Base-by-base conservation (phyloP, 2,797 vertebrate species). In the Hylomyscus alleni region DNA sequence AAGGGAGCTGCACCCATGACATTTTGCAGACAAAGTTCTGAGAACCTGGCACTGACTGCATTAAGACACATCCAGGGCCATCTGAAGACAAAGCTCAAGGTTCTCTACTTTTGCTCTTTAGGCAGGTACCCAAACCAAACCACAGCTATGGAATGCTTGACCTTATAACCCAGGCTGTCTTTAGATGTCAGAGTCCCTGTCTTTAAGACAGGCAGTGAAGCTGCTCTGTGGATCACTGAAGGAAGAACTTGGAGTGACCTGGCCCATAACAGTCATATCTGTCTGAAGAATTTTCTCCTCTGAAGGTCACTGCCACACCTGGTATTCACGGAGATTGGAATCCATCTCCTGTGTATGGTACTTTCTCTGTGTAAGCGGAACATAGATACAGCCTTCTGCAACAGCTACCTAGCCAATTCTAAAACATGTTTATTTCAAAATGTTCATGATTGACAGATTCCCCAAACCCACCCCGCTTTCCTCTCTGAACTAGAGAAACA, bases 31-130 rank as follows among this genome's bases (percentile, higher is more conserved):
- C 1, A 6, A 86, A 65, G 62, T 67, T 91, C 87, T 52, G n/a
- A 91, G 78, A 90, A 37, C 60, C 78, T 62, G 24, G 0, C 26
- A 47, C 17, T 26, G 54, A 65, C 24, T 19, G 22, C 44, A 14
- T 44, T 47, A 95, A 58, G 52, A 85, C 82, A 77, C 92, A 95
- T 19, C 29, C 37, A 47, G 91, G 29, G 19, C 81, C 31, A 5
- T 50, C 58, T 56, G 67, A 81, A 89, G 78, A 92, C 6, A 78
- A 82, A 85, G 24, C 37, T 67, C 75, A 29, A 9, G 54, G 44
- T 73, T 83, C 20, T 81, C 62, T 60, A 56, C 75, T 22, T 60
- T 80, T 90, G 12, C 44, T 40, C 40, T n/a, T 81, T 3, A 69
- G 31, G 90, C 24, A 82, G 31, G 24, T 22, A 0, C 31, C 60